Percentiles rank a stretch among this genome's conserved stretches.
phyloP scores from a whole-genome alignment of 2,113 vertebrate genomes.

The Aegotheles bennettii region DNA sequence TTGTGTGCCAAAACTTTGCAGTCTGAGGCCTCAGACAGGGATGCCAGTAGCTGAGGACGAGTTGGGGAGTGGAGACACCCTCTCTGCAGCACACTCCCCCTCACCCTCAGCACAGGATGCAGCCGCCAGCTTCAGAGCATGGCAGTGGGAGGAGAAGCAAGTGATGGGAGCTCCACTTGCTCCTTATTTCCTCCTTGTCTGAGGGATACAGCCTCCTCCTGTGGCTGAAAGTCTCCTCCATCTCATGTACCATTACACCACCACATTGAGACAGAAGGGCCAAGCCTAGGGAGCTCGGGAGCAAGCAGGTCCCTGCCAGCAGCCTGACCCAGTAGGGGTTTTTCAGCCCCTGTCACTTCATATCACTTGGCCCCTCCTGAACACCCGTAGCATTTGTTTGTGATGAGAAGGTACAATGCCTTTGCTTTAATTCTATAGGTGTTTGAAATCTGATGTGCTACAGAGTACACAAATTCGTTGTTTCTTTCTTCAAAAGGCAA shows the following conservation, averaged over 20 bases:
- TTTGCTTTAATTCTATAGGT: background rate
- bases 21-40: background rate
- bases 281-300: fast-evolving
- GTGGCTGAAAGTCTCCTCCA: background rate
- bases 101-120: background rate
- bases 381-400: background rate
- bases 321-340: background rate
- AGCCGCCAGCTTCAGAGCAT: background rate
- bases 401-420: fast-evolving
- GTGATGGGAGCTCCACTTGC: background rate
- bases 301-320: background rate
- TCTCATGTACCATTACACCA: background rate
- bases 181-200: background rate
- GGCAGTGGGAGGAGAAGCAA: background rate
- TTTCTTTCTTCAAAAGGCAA: background rate
- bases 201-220: background rate
- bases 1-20: background rate
- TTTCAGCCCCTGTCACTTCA: background rate
- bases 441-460: background rate
- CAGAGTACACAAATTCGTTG: background rate
- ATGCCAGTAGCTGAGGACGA: background rate
- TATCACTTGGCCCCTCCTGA: background rate
- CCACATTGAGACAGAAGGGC: background rate
- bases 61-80: background rate
- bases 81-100: fast-evolving